phyloP scores from a whole-genome alignment of 2,797 vertebrate genomes.

The Cirrhinus molitorella region DNA sequence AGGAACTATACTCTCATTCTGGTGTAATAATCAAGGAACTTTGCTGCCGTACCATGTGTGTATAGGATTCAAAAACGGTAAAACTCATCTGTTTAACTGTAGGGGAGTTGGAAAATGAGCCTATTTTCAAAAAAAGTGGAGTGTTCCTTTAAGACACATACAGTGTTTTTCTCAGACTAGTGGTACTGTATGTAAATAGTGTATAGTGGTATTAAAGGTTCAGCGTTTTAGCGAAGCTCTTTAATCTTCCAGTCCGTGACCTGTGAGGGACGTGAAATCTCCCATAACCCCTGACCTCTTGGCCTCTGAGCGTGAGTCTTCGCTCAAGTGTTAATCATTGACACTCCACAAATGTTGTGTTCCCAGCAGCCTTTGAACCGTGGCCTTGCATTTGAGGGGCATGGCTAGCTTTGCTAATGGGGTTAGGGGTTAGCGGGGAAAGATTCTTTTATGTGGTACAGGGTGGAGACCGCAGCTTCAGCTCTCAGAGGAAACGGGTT shows the following conservation, averaged over 20 bases:
- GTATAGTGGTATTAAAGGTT: slow-evolving; percentile 11
- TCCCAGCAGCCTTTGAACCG: slow-evolving; percentile 71
- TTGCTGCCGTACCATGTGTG: too few species aligned
- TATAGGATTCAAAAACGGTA: too few species aligned
- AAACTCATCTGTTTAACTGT: too few species aligned
- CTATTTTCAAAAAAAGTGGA: too few species aligned
- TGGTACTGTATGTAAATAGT: background rate
- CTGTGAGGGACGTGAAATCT: slow-evolving; percentile 35
- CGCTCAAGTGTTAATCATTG: slow-evolving; percentile 56
- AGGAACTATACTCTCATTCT: too few species aligned
- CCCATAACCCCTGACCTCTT: slow-evolving; percentile 27
- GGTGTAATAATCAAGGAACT: too few species aligned
- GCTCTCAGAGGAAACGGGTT: slow-evolving; percentile 40
- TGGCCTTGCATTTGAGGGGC: slow-evolving; percentile 39
- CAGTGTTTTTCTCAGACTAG: background rate
- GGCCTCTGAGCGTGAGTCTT: slow-evolving; percentile 34
- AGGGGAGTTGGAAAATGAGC: too few species aligned
- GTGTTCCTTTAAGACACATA: too few species aligned
- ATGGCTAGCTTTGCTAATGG: slow-evolving; percentile 18
- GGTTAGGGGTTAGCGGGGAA: slow-evolving; percentile 9
- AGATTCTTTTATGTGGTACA: slow-evolving; percentile 43
- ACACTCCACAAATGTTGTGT: slow-evolving; percentile 49
- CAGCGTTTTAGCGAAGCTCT: background rate
- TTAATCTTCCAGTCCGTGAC: slow-evolving; percentile 49
- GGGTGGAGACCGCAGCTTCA: slow-evolving; percentile 30